A percentile compares a stretch with the other conserved stretches of the same genome.
Evolutionary conservation across 1,140 invertebrate species (phyloP).

Genomic region (Hylyphantes graminicola): DNA sequence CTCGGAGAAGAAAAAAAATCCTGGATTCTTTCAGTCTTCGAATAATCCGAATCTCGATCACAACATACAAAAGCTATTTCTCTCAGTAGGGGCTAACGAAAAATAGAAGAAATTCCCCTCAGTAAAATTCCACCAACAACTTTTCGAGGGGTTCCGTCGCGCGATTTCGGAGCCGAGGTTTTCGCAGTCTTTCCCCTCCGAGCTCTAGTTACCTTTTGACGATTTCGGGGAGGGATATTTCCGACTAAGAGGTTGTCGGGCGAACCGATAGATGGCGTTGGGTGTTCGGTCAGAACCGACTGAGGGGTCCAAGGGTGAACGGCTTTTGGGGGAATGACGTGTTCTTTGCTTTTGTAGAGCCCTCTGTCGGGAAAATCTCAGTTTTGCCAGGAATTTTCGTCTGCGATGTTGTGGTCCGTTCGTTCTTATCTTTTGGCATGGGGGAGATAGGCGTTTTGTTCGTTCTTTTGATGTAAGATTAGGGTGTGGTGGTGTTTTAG

Average conservation of each 20-base stretch:
- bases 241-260: background rate
- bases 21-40: no score
- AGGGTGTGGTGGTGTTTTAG: no score
- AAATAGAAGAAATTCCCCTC: no score
- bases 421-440: no score
- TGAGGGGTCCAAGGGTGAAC: conserved; percentile 33
- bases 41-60: no score
- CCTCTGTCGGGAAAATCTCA: background rate
- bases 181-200: conserved; percentile 7
- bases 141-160: no score
- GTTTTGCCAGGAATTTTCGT: conserved; percentile 9
- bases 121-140: no score
- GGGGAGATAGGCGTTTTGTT: no score
- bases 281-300: conserved; percentile 1
- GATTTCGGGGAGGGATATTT: background rate
- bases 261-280: conserved; percentile 32
- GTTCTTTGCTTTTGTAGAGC: background rate
- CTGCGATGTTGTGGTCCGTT: background rate
- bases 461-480: no score
- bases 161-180: background rate
- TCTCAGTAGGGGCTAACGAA: no score
- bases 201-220: conserved; percentile 33
- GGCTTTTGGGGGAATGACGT: conserved; percentile 20
- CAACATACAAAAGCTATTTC: no score
- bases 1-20: no score